Percentiles rank a stretch among this genome's conserved stretches.
Evolutionary conservation across 1,140 invertebrate species (phyloP).

Genomic region (Pseudomyrmex sp.): DNA sequence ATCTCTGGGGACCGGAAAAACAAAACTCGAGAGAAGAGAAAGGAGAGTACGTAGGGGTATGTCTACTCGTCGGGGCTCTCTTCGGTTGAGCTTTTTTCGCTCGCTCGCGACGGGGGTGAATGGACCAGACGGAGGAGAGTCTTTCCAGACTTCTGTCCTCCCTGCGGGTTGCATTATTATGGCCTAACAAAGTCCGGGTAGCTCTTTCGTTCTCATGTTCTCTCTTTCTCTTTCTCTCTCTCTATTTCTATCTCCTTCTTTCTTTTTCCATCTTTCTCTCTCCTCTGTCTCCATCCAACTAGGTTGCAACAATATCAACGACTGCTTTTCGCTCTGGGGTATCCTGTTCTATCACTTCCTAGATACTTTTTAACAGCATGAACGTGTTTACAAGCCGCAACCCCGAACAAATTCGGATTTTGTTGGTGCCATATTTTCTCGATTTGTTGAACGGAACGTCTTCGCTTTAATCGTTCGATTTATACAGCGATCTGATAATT

Average conservation of each 20-base stretch:
- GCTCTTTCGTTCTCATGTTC: slow-evolving; percentile 60
- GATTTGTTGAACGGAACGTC: slow-evolving; percentile 37
- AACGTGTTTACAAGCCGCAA: slow-evolving; percentile 54
- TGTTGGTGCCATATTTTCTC: slow-evolving; percentile 52
- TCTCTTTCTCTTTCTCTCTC: neutral
- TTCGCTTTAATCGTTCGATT: slow-evolving; percentile 50
- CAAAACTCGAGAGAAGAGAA: slow-evolving; percentile 53
- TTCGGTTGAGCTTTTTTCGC: slow-evolving; percentile 77
- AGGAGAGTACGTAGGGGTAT: slow-evolving; percentile 64
- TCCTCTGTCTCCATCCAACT: slow-evolving; percentile 63
- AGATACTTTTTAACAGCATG: slow-evolving; percentile 68
- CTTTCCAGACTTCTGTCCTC: slow-evolving; percentile 79
- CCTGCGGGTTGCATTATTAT: slow-evolving; percentile 77
- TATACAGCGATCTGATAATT: slow-evolving; percentile 62
- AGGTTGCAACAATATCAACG: slow-evolving; percentile 60
- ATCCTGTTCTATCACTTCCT: slow-evolving; percentile 65
- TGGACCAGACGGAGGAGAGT: slow-evolving; percentile 72
- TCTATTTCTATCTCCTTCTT: neutral
- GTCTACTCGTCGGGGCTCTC: slow-evolving; percentile 75
- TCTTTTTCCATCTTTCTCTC: slow-evolving; percentile 41
- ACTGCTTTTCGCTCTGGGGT: slow-evolving; percentile 31
- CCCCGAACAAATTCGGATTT: slow-evolving; percentile 65
- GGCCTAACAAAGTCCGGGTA: slow-evolving; percentile 82
- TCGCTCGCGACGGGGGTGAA: slow-evolving; percentile 71
- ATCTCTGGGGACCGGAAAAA: slow-evolving; percentile 58